phyloP scores from a whole-genome alignment of 1,140 invertebrate species.

The Caerostris darwini region DNA sequence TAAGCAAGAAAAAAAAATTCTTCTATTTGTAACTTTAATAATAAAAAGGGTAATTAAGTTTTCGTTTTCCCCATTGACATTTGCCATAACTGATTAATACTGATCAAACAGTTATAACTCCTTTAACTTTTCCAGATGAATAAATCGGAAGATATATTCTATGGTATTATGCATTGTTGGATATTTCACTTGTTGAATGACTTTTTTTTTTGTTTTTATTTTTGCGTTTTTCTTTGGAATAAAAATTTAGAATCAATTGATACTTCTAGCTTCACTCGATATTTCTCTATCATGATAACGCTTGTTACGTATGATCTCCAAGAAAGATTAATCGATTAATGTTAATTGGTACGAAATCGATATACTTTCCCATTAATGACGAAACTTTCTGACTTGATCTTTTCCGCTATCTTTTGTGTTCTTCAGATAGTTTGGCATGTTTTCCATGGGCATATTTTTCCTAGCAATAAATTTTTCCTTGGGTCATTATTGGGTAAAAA shows the following conservation, averaged over 20 bases:
- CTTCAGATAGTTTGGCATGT: neutral
- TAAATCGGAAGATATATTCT: no score
- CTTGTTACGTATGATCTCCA: neutral
- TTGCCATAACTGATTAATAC: no score
- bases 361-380: neutral
- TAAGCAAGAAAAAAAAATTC: no score
- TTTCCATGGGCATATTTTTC: neutral
- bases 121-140: no score
- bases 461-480: neutral
- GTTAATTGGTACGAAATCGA: slow-evolving; percentile 5
- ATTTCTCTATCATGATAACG: neutral
- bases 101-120: no score
- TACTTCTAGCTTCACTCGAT: neutral
- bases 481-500: neutral
- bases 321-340: slow-evolving; percentile 29
- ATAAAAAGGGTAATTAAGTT: no score
- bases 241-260: neutral
- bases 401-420: neutral
- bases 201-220: neutral
- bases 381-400: neutral
- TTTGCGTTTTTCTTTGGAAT: neutral
- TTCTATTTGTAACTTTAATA: no score
- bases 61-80: no score
- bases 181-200: no score
- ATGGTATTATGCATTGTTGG: no score